Conservation (phyloP, 2,888 invertebrate genomes). For the Gandaritis pyraliata region DNA sequence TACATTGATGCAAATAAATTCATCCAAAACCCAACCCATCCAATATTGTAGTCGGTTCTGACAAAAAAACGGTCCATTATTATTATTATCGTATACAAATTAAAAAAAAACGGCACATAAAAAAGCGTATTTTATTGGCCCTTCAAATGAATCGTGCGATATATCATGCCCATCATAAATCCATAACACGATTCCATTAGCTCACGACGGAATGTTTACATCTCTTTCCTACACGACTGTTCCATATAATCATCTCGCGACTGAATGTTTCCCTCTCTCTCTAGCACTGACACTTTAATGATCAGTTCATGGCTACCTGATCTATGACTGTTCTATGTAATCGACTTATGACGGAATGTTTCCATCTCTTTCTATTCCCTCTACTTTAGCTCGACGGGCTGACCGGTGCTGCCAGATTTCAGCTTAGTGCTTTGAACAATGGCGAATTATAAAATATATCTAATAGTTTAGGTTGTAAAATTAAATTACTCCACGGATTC, state of each 20-base stretch:
- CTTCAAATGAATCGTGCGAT: constrained; percentile 23
- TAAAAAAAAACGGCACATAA: neutral
- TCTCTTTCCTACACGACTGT: neutral
- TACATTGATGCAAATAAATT: neutral
- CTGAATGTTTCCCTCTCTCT: neutral
- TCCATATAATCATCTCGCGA: neutral
- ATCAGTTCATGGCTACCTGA: neutral
- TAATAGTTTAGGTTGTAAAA: neutral
- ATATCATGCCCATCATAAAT: constrained; percentile 11
- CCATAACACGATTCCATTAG: constrained; percentile 4
- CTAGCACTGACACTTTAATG: neutral
- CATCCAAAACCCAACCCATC: no score
- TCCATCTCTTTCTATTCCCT: constrained; percentile 15
- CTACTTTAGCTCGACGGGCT: constrained; percentile 10
- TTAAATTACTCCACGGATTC: neutral
- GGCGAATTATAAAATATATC: constrained; percentile 1
- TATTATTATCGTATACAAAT: neutral
- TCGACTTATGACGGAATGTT: constrained; percentile 4
- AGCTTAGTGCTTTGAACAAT: constrained; percentile 13
- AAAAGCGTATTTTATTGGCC: constrained; percentile 27
- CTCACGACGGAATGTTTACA: neutral
- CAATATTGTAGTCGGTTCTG: no score
- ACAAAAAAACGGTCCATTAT: no score
- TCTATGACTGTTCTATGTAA: neutral
- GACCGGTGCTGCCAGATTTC: constrained; percentile 18